Base-by-base conservation (phyloP, 2,113 vertebrate species). In the Platycercus adscitus region DNA sequence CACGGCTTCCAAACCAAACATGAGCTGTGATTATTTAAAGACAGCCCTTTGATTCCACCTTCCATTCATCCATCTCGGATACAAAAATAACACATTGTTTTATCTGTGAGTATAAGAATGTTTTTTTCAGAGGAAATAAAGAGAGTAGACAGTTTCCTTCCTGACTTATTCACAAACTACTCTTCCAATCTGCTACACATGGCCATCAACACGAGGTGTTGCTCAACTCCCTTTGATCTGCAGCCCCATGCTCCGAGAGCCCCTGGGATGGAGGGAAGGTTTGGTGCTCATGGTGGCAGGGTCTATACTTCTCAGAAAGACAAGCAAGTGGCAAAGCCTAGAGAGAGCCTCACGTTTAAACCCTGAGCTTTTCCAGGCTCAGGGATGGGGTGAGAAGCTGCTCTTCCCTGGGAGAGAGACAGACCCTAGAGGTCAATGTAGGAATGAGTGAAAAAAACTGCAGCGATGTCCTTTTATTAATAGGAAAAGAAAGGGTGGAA, bases 81-180 rank as follows among this genome's bases (percentile, higher is more conserved):
- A 92, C 97, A 98, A 98, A 98, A 98, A 98, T 98, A 98, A 96
- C 94, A 86, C 93, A 96, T 97, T 97, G 98, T 98, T 98, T 97
- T 98, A 98, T 98, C 95, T 97, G 78, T 93, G 95, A 97, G 97
- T 94, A 97, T 97, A 98, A 96, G 64, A 96, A 97, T 95, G 91
- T 95, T 97, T 98, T 98, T 98, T 98, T 98, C 97, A 98, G 97
- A 97, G 99, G 98, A 99, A 99, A 99, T 99, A 98, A 98, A 98
- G 98, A 98, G 76, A 97, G 98, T 98, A 99, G 99, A 99, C 98
- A 73, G 97, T 95, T 99, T 99, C 99, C 99, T 99, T 99, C 98
- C 99, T 99, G 97, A 93, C 95, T 97, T 97, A 98, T 98, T 97
- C 97, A 95, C 91, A 97, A 97, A 96, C 97, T 95, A 71, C 94